phyloP scores from a whole-genome alignment of 2,888 invertebrate species.

The Meganola albula region DNA sequence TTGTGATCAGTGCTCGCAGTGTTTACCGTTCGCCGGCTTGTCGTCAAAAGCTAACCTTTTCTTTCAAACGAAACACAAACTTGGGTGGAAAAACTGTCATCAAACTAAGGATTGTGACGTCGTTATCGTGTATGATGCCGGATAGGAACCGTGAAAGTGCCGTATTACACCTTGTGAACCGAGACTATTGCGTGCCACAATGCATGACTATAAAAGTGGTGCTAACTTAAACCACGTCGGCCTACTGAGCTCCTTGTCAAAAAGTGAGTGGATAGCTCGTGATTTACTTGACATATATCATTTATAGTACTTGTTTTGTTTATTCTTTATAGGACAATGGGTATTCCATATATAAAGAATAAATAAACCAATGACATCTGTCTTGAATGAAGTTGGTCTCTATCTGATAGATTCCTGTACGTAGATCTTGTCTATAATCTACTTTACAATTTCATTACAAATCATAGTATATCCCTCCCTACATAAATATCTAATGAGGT shows the following conservation, averaged over 20 bases:
- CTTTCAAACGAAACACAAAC: constrained; percentile 37
- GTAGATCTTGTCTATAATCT: too few species aligned
- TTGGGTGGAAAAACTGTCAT: constrained; percentile 55
- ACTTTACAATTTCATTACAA: too few species aligned
- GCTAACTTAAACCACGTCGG: constrained; percentile 67
- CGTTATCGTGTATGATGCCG: constrained; percentile 69
- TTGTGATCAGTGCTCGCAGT: constrained; percentile 63
- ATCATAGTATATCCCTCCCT: too few species aligned
- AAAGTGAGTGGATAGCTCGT: constrained; percentile 62
- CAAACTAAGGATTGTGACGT: constrained; percentile 68
- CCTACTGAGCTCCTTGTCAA: constrained; percentile 65
- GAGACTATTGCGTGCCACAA: constrained; percentile 62
- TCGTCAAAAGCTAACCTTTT: constrained; percentile 48
- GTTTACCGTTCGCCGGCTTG: constrained; percentile 55
- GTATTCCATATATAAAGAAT: too few species aligned
- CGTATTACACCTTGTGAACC: constrained; percentile 56
- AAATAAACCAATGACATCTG: too few species aligned
- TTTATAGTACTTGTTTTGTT: constrained; percentile 1
- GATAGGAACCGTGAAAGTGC: constrained; percentile 71
- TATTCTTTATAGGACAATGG: too few species aligned
- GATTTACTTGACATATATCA: constrained; percentile 30
- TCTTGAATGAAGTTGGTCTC: too few species aligned
- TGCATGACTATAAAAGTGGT: constrained; percentile 72
- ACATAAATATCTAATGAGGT: too few species aligned
- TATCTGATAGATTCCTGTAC: too few species aligned